Conservation (phyloP, 2,113 vertebrate genomes). For the Mastomys coucha region DNA sequence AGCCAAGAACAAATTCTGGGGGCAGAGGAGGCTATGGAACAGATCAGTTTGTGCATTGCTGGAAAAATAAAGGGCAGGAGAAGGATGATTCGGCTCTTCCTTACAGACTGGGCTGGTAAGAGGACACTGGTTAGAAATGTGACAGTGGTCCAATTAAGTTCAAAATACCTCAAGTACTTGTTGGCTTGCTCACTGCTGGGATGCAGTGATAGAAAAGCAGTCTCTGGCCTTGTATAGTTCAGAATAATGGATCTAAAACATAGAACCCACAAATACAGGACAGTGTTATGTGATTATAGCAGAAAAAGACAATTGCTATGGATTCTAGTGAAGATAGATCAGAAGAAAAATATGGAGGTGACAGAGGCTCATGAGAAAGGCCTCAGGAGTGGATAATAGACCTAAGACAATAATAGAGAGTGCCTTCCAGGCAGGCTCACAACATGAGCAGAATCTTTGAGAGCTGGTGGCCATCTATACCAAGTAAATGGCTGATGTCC, state of each 20-base stretch:
- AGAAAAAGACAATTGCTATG: background rate
- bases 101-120: background rate
- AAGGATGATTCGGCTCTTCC: background rate
- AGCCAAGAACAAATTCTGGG: background rate
- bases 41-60: background rate
- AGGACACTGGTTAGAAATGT: background rate
- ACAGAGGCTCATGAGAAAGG: no score
- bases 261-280: background rate
- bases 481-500: background rate
- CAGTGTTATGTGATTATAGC: background rate
- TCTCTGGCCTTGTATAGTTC: background rate
- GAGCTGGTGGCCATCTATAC: background rate
- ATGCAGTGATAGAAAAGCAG: background rate
- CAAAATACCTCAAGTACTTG: background rate
- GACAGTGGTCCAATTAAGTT: background rate
- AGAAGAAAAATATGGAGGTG: background rate
- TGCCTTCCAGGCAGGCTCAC: background rate
- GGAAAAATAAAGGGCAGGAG: background rate
- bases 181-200: accelerated
- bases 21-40: background rate
- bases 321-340: background rate
- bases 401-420: background rate
- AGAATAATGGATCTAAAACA: background rate
- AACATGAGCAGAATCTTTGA: background rate
- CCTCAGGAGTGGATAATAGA: background rate